Evolutionary conservation across 2,797 vertebrate species (phyloP).

Genomic region (Novumbra hubbsi): DNA sequence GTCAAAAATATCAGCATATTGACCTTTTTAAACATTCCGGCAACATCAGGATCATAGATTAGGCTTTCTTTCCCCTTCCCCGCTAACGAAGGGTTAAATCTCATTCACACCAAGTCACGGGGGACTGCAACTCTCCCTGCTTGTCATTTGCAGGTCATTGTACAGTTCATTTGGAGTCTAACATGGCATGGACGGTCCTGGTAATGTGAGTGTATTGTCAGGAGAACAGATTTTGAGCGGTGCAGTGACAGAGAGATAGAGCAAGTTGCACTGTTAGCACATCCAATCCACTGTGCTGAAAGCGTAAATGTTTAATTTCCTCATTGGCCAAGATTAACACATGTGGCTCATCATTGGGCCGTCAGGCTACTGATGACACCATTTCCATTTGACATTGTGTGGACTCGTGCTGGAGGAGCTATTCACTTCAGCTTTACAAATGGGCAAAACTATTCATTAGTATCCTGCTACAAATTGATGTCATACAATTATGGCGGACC

Average conservation of each 20-base stretch:
- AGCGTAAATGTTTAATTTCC: constrained; percentile 28
- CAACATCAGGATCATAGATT: constrained; percentile 82
- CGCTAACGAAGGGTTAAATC: constrained; percentile 73
- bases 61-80: constrained; percentile 65
- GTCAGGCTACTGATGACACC: constrained; percentile 14
- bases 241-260: background rate
- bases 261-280: constrained; percentile 22
- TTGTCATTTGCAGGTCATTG: constrained; percentile 74
- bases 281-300: constrained; percentile 37
- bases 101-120: constrained; percentile 65
- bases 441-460: constrained; percentile 2
- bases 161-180: constrained; percentile 72
- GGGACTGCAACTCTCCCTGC: constrained; percentile 60
- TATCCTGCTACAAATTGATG: background rate
- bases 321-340: constrained; percentile 17
- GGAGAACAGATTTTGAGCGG: constrained; percentile 38
- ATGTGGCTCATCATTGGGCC: constrained; percentile 22
- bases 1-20: constrained; percentile 86
- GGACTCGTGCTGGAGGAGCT: background rate
- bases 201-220: constrained; percentile 59
- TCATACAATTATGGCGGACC: constrained; percentile 2
- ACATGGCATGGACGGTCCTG: constrained; percentile 56
- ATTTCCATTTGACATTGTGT: constrained; percentile 1
- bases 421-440: background rate
- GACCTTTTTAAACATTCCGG: constrained; percentile 87